Percentiles rank a stretch among this genome's conserved stretches.
phyloP scores from a whole-genome alignment of 2,888 invertebrate species.

The Onthophagus sagittarius region DNA sequence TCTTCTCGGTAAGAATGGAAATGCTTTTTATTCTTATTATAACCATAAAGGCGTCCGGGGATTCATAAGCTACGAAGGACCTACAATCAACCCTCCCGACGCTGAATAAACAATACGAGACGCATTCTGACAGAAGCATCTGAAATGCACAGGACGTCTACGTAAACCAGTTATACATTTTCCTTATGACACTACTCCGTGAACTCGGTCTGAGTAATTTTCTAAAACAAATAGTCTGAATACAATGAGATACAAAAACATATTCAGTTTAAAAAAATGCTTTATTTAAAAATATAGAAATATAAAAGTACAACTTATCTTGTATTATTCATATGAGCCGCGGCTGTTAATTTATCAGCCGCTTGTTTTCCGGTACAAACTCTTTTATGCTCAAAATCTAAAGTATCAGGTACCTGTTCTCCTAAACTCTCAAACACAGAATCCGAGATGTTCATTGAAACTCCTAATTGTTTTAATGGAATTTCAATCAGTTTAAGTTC shows the following conservation, averaged over 20 bases:
- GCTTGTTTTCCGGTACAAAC: conserved; percentile 37
- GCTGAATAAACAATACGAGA: neutral
- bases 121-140: neutral
- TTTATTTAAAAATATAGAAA: conserved; percentile 6
- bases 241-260: neutral
- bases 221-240: neutral
- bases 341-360: conserved; percentile 15
- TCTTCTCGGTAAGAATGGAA: neutral
- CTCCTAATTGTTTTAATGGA: conserved; percentile 40
- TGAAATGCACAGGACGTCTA: neutral
- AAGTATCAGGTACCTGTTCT: conserved; percentile 43
- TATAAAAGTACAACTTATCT: neutral
- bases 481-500: conserved; percentile 41
- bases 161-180: neutral
- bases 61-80: neutral
- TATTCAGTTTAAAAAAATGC: neutral
- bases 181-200: neutral
- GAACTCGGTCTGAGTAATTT: neutral
- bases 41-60: neutral
- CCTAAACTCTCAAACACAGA: conserved; percentile 45
- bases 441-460: conserved; percentile 43
- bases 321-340: neutral
- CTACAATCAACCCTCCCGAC: neutral
- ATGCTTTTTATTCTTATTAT: neutral
- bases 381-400: conserved; percentile 41